These are phyloP conservation scores for Yoshiicerus persimilis DNA, from an alignment of 1,140 invertebrate species.

Conservation along the genomic window DNA sequence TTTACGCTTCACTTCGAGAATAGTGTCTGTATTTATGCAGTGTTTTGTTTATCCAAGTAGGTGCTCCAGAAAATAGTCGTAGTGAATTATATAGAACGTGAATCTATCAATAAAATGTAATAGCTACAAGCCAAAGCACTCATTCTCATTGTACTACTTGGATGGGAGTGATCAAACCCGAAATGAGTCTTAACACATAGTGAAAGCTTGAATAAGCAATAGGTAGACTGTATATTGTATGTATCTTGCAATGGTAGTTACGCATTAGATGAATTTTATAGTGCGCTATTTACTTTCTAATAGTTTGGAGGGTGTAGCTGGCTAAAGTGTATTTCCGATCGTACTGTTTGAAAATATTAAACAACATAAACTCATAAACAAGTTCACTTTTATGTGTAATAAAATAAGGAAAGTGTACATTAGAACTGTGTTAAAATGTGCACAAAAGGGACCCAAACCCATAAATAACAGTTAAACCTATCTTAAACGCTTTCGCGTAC, in stretches of 20 bases:
- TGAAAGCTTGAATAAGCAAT: neutral
- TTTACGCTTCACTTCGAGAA: neutral
- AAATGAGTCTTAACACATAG: neutral
- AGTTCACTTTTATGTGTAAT: neutral
- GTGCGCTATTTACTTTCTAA: too few species aligned
- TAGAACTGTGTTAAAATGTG: neutral
- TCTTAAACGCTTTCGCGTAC: neutral
- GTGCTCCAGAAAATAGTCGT: neutral
- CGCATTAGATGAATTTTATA: too few species aligned
- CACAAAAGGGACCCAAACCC: neutral
- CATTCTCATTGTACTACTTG: neutral
- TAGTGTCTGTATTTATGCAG: neutral
- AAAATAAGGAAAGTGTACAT: neutral
- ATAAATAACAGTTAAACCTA: neutral
- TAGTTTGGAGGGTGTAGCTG: neutral
- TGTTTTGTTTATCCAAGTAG: neutral
- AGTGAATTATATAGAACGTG: neutral
- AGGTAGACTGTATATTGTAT: neutral
- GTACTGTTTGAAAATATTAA: neutral
- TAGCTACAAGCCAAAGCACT: neutral
- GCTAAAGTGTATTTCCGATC: neutral
- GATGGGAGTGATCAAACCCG: neutral
- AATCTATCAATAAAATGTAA: conserved; percentile 7
- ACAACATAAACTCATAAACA: neutral
- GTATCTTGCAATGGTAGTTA: too few species aligned